Conservation (phyloP, 2,797 vertebrate species). For the Acipenser oxyrinchus region DNA sequence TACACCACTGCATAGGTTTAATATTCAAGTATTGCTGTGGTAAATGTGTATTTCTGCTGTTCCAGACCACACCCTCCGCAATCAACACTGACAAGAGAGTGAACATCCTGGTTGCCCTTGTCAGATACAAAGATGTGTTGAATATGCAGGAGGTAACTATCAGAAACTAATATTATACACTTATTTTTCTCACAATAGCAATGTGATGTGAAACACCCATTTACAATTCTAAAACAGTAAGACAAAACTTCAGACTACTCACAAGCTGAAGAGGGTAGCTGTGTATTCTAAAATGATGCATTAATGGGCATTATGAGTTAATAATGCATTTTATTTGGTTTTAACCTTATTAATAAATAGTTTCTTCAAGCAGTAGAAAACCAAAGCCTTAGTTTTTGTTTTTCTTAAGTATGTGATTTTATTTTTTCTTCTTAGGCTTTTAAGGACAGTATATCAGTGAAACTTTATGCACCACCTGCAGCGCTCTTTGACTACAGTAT, state of each 20-base stretch:
- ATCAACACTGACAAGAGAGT: slow-evolving; percentile 64
- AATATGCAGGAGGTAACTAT: slow-evolving; percentile 66
- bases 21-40: slow-evolving; percentile 1
- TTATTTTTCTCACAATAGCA: too few species aligned
- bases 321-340: background rate
- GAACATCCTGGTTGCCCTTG: slow-evolving; percentile 71
- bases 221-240: too few species aligned
- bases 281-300: background rate
- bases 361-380: too few species aligned
- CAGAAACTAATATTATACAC: background rate
- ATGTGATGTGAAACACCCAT: too few species aligned
- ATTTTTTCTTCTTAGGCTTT: slow-evolving; percentile 55
- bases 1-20: background rate
- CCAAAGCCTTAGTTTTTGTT: background rate
- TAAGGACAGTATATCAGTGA: slow-evolving; percentile 56
- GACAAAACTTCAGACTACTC: too few species aligned
- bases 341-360: too few species aligned
- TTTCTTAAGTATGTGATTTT: background rate
- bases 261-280: background rate
- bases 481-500: slow-evolving; percentile 74
- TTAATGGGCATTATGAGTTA: background rate
- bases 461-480: slow-evolving; percentile 67
- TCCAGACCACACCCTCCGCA: slow-evolving; percentile 59
- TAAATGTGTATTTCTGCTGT: slow-evolving; percentile 24
- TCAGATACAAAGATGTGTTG: slow-evolving; percentile 67